Conservation (phyloP, 2,797 vertebrate species). For the Phrynocephalus vlangalii region DNA sequence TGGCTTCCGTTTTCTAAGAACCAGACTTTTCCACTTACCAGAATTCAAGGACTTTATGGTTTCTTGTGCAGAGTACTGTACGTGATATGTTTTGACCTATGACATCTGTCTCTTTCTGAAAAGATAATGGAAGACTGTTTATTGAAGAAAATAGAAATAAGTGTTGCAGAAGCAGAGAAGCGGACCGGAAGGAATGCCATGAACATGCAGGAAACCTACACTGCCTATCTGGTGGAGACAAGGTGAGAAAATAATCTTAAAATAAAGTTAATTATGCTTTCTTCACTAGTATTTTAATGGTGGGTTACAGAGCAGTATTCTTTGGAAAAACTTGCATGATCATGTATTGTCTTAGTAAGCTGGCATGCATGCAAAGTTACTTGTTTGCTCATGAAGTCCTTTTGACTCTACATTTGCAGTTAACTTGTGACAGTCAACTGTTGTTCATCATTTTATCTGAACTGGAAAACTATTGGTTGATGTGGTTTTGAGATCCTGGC, state of each 20-base stretch:
- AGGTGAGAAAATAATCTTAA: constrained; percentile 78
- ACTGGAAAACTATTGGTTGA: background rate
- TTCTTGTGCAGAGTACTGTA: background rate
- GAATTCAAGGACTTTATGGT: background rate
- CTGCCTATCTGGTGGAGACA: constrained; percentile 97
- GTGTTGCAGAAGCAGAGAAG: constrained; percentile 93
- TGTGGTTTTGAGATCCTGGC: background rate
- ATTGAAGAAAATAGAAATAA: constrained; percentile 93
- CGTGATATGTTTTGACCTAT: background rate
- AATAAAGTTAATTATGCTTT: background rate
- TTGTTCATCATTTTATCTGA: background rate
- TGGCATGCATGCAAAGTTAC: background rate
- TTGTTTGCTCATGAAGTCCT: background rate
- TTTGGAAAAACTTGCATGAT: background rate
- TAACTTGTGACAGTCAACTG: background rate
- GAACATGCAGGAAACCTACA: constrained; percentile 97
- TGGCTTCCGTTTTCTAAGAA: background rate
- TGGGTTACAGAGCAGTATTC: background rate
- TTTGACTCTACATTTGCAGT: background rate
- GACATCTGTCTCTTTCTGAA: constrained; percentile 46
- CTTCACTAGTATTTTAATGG: background rate
- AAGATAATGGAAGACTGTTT: constrained; percentile 84
- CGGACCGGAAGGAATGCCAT: constrained; percentile 93
- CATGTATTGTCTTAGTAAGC: background rate
- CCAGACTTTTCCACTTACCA: background rate